Evolutionary conservation across 2,888 invertebrate species (phyloP).

Genomic region (Agrotis segetum): DNA sequence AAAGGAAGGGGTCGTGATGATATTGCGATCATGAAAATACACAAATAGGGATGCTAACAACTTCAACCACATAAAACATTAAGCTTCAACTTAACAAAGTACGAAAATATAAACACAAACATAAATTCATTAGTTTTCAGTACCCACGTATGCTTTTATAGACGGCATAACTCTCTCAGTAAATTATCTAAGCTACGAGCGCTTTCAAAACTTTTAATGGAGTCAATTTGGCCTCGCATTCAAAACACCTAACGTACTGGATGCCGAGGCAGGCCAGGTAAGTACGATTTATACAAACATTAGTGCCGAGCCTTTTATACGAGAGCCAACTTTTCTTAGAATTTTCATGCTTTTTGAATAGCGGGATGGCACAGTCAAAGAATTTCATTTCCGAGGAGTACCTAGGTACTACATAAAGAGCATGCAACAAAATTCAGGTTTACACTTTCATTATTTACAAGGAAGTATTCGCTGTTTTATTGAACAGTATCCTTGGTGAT

Average conservation of each 20-base stretch:
- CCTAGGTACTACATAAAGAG: constrained; percentile 30
- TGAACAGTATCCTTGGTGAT: constrained; percentile 48
- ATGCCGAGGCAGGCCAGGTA: constrained; percentile 77
- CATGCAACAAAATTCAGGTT: constrained; percentile 54
- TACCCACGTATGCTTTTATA: constrained; percentile 83
- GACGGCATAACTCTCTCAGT: constrained; percentile 86
- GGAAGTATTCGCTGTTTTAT: constrained; percentile 45
- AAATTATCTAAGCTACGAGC: constrained; percentile 89
- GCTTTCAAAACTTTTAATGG: constrained; percentile 91
- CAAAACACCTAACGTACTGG: constrained; percentile 85
- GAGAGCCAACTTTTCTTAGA: constrained; percentile 70
- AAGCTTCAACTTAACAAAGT: constrained; percentile 66
- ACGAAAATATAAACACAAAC: constrained; percentile 77
- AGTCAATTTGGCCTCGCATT: constrained; percentile 89
- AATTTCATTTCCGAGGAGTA: constrained; percentile 61
- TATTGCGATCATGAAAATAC: not conserved
- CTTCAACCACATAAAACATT: constrained; percentile 53
- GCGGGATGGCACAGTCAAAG: constrained; percentile 60
- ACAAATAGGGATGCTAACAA: constrained; percentile 1
- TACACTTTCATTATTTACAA: constrained; percentile 65
- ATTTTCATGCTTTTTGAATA: constrained; percentile 68
- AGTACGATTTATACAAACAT: constrained; percentile 86
- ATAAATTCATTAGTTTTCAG: constrained; percentile 86
- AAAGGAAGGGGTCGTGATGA: not conserved
- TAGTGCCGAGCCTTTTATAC: constrained; percentile 76